A percentile compares a stretch with the other conserved stretches of the same genome.
Conservation (phyloP, 1,140 invertebrate species). For the Aphaenogaster rudis region DNA sequence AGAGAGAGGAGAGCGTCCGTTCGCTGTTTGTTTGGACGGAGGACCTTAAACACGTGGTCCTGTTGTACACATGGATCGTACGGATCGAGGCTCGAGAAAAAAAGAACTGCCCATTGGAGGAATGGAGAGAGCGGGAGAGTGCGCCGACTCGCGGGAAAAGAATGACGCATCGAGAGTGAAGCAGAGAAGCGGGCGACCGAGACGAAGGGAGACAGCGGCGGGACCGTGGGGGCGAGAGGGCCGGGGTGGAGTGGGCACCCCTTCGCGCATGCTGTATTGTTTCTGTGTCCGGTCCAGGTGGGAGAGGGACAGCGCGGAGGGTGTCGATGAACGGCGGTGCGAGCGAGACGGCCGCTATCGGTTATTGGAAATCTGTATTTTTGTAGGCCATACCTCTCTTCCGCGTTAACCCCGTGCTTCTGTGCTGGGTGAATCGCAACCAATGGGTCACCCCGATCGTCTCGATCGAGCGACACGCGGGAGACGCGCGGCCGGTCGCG, state of each 20-base stretch:
- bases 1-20: conserved; percentile 39
- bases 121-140: conserved; percentile 20
- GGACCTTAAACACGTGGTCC: conserved; percentile 81
- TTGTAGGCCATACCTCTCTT: conserved; percentile 82
- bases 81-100: conserved; percentile 44
- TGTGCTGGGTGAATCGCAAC: conserved; percentile 72
- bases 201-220: conserved; percentile 47
- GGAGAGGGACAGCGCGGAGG: conserved; percentile 12
- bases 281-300: conserved; percentile 73
- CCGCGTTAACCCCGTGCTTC: conserved; percentile 64
- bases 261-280: conserved; percentile 76
- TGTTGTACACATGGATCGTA: conserved; percentile 77
- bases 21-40: conserved; percentile 79
- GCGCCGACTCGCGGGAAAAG: conserved; percentile 40
- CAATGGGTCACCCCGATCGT: conserved; percentile 79
- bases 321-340: conserved; percentile 30
- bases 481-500: conserved; percentile 43
- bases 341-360: conserved; percentile 77
- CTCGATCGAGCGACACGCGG: conserved; percentile 72
- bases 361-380: conserved; percentile 86
- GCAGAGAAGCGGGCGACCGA: conserved; percentile 44
- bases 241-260: conserved; percentile 21
- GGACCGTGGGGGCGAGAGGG: conserved; percentile 34
- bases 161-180: conserved; percentile 49
- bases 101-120: conserved; percentile 38